Evolutionary conservation across 23 tunicate genomes (phyloP), one percentile per base, ranked within the genome.

Genomic region (Ascidia mentula): DNA sequence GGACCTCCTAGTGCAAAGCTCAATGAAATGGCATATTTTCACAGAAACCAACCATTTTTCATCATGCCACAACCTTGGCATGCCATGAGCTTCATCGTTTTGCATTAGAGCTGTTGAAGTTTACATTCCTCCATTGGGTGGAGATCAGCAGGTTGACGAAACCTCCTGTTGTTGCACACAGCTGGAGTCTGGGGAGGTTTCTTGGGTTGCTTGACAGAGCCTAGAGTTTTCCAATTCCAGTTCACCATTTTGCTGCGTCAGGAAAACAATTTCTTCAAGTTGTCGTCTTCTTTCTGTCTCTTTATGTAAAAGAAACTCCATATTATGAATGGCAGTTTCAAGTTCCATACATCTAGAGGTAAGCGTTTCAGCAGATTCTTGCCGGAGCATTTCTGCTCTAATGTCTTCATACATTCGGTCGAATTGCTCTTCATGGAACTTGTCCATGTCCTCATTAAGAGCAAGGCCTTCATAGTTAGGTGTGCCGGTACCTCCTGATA

Each of bases 381-480:
- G 80, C 45, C 84, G 36, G 22, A 86, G 75, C 79, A 86, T 39
- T 36, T 86, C 90, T 24, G 75, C 75, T 36, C 80, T 60, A 17
- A 78, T 61, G 53, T 86, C 90, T 31, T 86, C 79, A 46, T 86
- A 86, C 90, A 86, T 79, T 45, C 84, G 60, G 17, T 86, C 90
- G 73, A 86, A 86, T 33, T 79, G 84, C 26, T 79, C 59, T 6
- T 35, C 59, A 59, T 78, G 37, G 30, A 79, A 77, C 24, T 36
- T 36, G 73, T 86, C 84, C 18, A 31, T 2, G 40, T 79, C 40
- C 24, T 71, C 40, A 70, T 32, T 40, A 8, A 31, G 60, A 70
- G 35, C n/a, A 31, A 18, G 28, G 22, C 77, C 71, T n/a, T 81
- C 45, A 31, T 31, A 32, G 24, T 69, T 75, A 8, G 69, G 46